Evolutionary conservation across 2,113 vertebrate genomes (phyloP).

Genomic region (Melanostigma gelatinosum): DNA sequence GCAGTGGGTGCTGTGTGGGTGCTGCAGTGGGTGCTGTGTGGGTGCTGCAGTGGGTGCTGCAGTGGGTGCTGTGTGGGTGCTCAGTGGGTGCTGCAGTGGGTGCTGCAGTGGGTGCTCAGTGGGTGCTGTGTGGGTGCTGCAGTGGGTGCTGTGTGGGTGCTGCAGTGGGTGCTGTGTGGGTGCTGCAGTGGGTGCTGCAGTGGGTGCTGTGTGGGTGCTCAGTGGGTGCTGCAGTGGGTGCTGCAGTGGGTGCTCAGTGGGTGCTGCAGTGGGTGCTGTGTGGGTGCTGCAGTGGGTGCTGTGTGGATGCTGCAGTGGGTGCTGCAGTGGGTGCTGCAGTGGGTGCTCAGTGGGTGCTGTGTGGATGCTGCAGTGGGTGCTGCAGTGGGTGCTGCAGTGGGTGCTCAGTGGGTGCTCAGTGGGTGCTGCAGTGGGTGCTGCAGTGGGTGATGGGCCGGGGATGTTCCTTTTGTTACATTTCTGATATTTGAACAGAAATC

Average conservation of each 20-base stretch:
- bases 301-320: not conserved
- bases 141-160: not conserved
- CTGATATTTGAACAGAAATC: not conserved
- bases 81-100: not conserved
- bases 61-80: not conserved
- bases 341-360: too few relatives aligned
- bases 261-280: not conserved
- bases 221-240: not conserved
- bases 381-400: not conserved
- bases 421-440: too few relatives aligned
- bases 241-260: not conserved
- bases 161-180: not conserved
- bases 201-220: not conserved
- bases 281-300: not conserved
- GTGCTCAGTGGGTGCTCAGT: not conserved
- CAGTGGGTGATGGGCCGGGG: not conserved
- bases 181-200: not conserved
- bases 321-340: not conserved
- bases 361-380: not conserved
- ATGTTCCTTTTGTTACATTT: constrained; percentile 13
- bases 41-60: not conserved
- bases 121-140: not conserved
- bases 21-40: not conserved
- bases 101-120: not conserved
- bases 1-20: not conserved